Percentiles rank a stretch among this genome's conserved stretches.
These are phyloP conservation scores for Liolophura sinensis DNA, from an alignment of 1,140 invertebrate genomes.

Conservation along the genomic window DNA sequence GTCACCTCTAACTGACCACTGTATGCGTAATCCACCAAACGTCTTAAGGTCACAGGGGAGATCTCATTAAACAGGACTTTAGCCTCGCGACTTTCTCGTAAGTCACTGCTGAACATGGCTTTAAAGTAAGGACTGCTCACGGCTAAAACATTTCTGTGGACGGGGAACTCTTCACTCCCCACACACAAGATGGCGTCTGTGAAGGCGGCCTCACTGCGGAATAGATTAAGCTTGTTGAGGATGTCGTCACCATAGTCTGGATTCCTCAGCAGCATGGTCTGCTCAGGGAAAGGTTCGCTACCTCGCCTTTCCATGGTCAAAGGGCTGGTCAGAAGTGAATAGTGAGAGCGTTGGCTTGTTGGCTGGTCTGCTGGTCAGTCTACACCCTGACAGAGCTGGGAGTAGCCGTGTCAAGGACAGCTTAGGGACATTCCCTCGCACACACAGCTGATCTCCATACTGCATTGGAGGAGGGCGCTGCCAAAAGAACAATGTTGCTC, in stretches of 20 bases:
- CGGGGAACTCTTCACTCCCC: constrained; percentile 56
- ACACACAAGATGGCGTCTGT: constrained; percentile 55
- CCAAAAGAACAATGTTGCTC: no score
- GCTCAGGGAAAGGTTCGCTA: constrained; percentile 20
- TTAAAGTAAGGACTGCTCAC: constrained; percentile 60
- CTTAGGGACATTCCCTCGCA: no score
- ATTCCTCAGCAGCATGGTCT: constrained; percentile 35
- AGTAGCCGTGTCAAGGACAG: no score
- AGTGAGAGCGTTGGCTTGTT: no score
- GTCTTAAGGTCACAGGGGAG: constrained; percentile 56
- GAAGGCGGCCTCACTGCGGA: constrained; percentile 40
- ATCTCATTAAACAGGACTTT: constrained; percentile 56
- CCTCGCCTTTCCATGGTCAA: constrained; percentile 17
- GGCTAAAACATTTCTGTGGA: constrained; percentile 58
- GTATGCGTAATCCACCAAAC: constrained; percentile 59
- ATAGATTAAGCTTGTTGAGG: constrained; percentile 46
- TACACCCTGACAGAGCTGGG: no score
- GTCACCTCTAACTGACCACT: constrained; percentile 57
- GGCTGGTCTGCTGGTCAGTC: no score
- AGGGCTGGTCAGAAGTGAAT: no score
- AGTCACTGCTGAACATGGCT: constrained; percentile 61
- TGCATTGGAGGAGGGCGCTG: no score
- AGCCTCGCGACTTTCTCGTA: constrained; percentile 54
- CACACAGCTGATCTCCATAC: no score
- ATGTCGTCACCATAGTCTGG: constrained; percentile 41